Percentiles rank a stretch among this genome's conserved stretches.
phyloP scores from a whole-genome alignment of 2,113 vertebrate species.

The Emydura subglobosa region DNA sequence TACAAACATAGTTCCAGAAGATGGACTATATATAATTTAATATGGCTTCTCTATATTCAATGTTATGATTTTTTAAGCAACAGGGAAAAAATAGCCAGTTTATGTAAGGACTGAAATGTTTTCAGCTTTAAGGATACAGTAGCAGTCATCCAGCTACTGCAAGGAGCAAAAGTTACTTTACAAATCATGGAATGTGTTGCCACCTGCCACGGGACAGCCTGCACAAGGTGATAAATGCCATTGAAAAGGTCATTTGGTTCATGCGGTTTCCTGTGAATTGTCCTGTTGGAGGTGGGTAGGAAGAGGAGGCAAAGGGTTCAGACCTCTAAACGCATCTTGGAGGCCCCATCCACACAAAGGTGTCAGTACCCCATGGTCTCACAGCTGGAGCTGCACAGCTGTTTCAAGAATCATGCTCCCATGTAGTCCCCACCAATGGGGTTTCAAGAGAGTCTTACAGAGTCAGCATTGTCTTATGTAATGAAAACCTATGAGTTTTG shows the following conservation, averaged over 20 bases:
- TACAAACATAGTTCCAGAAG: not conserved
- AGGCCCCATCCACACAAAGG: not conserved
- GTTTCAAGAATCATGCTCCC: not conserved
- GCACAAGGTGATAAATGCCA: not conserved
- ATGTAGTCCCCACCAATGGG: not conserved
- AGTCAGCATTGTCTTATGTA: not conserved
- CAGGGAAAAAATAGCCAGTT: not conserved
- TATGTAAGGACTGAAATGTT: not conserved
- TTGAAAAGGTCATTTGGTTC: not conserved
- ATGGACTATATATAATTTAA: not conserved
- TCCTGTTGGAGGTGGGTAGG: not conserved
- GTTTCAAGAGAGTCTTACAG: not conserved
- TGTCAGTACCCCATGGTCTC: not conserved
- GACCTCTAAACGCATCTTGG: not conserved
- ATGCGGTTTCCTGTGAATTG: not conserved
- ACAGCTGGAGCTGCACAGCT: not conserved
- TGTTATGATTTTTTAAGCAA: not conserved
- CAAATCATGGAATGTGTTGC: not conserved
- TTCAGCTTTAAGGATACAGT: not conserved
- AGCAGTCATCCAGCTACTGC: not conserved
- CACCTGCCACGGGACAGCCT: not conserved
- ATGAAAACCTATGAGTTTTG: not conserved
- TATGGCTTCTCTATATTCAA: not conserved
- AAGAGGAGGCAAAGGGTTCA: not conserved
- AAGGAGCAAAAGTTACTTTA: not conserved